Percentiles rank a stretch among this genome's conserved stretches.
These are phyloP conservation scores for Drosophila yooni DNA, from an alignment of 2,888 invertebrate species.

Conservation along the genomic window DNA sequence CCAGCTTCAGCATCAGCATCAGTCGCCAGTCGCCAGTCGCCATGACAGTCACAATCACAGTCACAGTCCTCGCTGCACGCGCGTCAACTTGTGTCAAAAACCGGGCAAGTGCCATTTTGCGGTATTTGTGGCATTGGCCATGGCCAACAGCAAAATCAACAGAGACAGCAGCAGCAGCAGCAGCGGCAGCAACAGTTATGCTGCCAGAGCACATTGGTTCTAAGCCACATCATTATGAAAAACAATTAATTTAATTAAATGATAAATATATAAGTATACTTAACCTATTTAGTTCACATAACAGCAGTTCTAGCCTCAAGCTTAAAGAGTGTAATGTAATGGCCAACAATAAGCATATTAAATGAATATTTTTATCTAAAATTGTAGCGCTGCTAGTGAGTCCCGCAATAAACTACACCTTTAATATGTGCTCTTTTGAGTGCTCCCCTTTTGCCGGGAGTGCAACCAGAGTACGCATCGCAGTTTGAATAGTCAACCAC, in stretches of 20 bases:
- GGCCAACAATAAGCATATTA: background rate
- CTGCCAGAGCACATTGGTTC: conserved; percentile 31
- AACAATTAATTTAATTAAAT: background rate
- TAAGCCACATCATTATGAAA: conserved; percentile 1
- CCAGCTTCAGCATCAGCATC: conserved; percentile 20
- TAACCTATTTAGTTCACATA: background rate
- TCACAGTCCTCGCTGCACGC: conserved; percentile 36
- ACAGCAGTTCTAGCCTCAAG: background rate
- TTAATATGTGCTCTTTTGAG: conserved; percentile 6
- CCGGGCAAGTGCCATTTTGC: conserved; percentile 75
- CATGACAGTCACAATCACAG: conserved; percentile 12
- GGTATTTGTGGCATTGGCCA: conserved; percentile 65
- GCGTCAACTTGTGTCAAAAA: conserved; percentile 70
- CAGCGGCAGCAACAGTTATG: conserved; percentile 57
- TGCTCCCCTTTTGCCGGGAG: conserved; percentile 4
- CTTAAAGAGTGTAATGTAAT: background rate
- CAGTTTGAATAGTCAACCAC: conserved; percentile 29
- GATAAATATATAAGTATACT: background rate
- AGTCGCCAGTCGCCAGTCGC: conserved; percentile 1
- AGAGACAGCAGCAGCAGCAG: conserved; percentile 38
- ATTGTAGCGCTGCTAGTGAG: background rate
- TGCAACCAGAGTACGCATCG: conserved; percentile 47
- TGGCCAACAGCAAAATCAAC: conserved; percentile 47
- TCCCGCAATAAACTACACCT: background rate
- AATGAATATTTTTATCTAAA: background rate